Evolutionary conservation across 2,888 invertebrate genomes (phyloP), one percentile per base, ranked within the genome.

Genomic region (Chrysotoxum bicinctum): DNA sequence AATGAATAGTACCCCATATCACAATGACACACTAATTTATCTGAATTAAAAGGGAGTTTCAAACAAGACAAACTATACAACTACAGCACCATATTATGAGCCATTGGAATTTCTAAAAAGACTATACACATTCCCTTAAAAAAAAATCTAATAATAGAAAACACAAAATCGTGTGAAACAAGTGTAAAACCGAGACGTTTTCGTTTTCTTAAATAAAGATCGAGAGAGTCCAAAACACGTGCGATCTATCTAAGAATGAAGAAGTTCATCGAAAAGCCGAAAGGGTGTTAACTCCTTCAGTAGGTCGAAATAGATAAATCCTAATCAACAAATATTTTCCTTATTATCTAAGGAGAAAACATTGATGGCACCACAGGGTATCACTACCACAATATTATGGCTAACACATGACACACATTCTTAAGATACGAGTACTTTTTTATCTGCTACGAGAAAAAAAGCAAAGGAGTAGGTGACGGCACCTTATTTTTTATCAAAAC

Each of bases 261-360:
- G 54, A 62, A 45, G 10, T 50, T 68, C n/a, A 54, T 14, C 32
- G 16, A 54, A 52, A 40, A 60, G 23, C 26, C 30, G 30, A 40
- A 70, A 58, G 21, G 37, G 21, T 26, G 80, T 76, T 80, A 84
- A 84, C 84, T 84, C 84, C 84, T 84, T 84, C 84, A 80, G 84
- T 84, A 80, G 68, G 60, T 72, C 75, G 52, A 56, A 77, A 68
- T 52, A 84, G 60, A 79, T 76, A 76, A 80, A 76, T 84, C 84
- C 75, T 72, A 80, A 80, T 80, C 79, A 80, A 77, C 77, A 82
- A 68, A 77, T 73, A 81, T 70, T 54, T 54, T 76, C 40, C 54
- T 64, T 43, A 52, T 60, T 23, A 7, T 26, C 23, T 26, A 62
- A 56, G 35, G 16, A 30, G 19, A 48, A 37, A 1, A 19, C 3